Base-by-base conservation (phyloP, 2,113 vertebrate species). In the Mustela nigripes region DNA sequence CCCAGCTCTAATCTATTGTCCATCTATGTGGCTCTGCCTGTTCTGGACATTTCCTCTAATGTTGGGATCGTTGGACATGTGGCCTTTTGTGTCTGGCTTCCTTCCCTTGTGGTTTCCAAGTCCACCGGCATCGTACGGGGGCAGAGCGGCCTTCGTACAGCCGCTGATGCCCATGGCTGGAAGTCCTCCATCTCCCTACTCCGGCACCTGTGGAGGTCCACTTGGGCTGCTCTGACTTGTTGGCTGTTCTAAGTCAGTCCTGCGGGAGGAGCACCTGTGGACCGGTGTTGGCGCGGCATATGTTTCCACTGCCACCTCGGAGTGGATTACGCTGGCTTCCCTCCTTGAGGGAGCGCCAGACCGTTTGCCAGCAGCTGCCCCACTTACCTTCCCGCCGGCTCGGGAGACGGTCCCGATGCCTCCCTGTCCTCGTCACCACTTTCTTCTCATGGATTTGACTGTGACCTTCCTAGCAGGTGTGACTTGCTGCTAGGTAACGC, bases 401-500 rank as follows among this genome's bases (percentile, higher is more conserved):
- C 0, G 24, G 0, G 0, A 0, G 8, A 22, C 26, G 76, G 48
- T 8, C 18, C 26, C 2, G 1, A 12, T 74, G 45, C 73, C 76
- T 26, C 82, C 79, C 48, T 2, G 7, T n/a, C 36, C 22, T 56
- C 1, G 19, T 42, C 65, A 74, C 11, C 4, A 4, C n/a, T 11
- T 69, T 0, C 3, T 63, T 33, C 22, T 48, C 1, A 1, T 62
- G 48, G 53, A 74, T 58, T 65, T 50, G 91, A 56, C n/a, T 3
- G 1, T 42, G 31, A 22, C 65, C 50, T 5, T 14, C 33, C 22
- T 28, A 1, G 80, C 15, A 56, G 94, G n/a, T 22, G 10, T 39
- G 39, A 88, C 33, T 16, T 80, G 93, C 48, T 50, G 48, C 48
- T 50, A 50, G 48, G 11, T 22, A 12, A 1, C n/a, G 56, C 16